Evolutionary conservation across 2,888 invertebrate genomes (phyloP), one percentile per base, ranked within the genome.

Genomic region (Drosophila planitibia): DNA sequence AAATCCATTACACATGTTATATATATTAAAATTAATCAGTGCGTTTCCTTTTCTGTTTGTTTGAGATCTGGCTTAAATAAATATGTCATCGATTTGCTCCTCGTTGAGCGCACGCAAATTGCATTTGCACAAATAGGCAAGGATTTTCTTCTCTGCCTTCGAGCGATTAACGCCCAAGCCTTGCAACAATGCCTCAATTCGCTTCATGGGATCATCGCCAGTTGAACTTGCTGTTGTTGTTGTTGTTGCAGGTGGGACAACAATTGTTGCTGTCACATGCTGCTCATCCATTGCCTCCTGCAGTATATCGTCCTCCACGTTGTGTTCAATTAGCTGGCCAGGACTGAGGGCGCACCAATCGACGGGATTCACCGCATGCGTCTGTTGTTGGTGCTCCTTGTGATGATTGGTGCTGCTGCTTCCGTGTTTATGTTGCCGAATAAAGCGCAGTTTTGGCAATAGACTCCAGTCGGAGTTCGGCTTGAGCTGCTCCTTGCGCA

Each of bases 211-310:
- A 22, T 83, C 80, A 4, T 71, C 80, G 51, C 37, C 54, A 14
- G 55, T 44, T 32, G 30, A 7, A 2, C 52, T 14, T 9, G 53
- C 22, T 16, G 58, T 49, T 22, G 44, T 28, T 12, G 57, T 39
- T 7, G 58, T 30, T 7, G 55, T 30, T 25, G 59, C 30, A 12
- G 60, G 35, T 22, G 37, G 19, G 25, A 47, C 10, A 47, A 22
- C 47, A 22, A 47, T 57, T 57, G 57, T n/a, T 28, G 59, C 28
- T n/a, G 62, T 54, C 33, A 62, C 59, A 65, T 65, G 69, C 80
- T 88, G 74, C 73, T 89, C 86, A 39, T 92, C 92, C 92, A 92
- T 92, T 25, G 93, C 92, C 68, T 92, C 92, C 77, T 91, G 93
- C 37, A 92, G 69, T 0, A 85, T 85, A 67, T 91, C 91, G 39